Conservation (phyloP, 2,797 vertebrate genomes). For the Ptychobarbus kaznakovi region DNA sequence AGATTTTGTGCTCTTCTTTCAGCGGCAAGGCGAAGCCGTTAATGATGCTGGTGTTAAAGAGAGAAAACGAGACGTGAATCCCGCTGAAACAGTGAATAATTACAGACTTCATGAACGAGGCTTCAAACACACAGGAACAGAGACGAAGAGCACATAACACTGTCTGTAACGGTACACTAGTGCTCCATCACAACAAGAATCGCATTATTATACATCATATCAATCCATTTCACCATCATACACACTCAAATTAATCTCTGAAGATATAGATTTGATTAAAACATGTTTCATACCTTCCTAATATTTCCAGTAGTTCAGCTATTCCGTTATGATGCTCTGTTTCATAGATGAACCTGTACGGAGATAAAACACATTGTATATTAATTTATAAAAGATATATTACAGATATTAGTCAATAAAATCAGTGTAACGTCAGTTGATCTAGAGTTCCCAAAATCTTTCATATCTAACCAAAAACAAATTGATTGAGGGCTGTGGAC, state of each 20-base stretch:
- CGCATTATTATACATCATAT: not conserved
- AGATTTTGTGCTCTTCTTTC: slow-evolving; percentile 99
- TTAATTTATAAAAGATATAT: not conserved
- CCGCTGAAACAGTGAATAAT: not conserved
- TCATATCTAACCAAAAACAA: too few relatives aligned
- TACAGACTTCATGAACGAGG: not conserved
- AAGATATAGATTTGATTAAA: not conserved
- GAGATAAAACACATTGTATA: slow-evolving; percentile 23
- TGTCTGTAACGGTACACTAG: too few relatives aligned
- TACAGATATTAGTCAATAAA: not conserved
- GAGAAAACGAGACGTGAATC: slow-evolving; percentile 23
- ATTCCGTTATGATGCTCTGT: slow-evolving; percentile 99
- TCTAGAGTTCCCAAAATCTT: too few relatives aligned
- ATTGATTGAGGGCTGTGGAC: too few relatives aligned
- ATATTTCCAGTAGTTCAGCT: slow-evolving; percentile 98
- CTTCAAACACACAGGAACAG: not conserved
- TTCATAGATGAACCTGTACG: slow-evolving; percentile 98
- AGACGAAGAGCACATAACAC: too few relatives aligned
- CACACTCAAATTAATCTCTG: not conserved
- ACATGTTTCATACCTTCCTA: slow-evolving; percentile 86
- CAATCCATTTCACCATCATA: not conserved
- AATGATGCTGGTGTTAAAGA: slow-evolving; percentile 87
- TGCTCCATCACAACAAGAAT: too few relatives aligned
- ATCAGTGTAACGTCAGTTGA: not conserved
- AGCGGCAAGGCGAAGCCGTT: slow-evolving; percentile 99